Conservation (phyloP, 2,113 vertebrate genomes). For the Octodon degus region DNA sequence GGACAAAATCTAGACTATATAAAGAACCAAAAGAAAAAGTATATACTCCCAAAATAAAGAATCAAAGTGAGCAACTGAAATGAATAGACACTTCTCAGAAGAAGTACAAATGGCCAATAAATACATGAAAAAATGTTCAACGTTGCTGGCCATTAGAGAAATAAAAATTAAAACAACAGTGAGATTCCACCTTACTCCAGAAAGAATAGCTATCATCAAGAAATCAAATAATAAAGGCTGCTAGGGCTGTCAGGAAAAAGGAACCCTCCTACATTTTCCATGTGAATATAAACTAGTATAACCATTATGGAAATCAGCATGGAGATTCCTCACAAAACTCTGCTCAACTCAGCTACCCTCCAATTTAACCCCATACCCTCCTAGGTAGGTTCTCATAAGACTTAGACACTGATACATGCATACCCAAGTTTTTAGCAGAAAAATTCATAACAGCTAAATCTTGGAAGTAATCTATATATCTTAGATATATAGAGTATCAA, state of each 20-base stretch:
- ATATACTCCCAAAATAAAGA: neutral
- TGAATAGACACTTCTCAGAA: neutral
- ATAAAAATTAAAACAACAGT: neutral
- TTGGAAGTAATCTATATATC: neutral
- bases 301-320: neutral
- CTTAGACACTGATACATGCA: neutral
- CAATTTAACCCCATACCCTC: neutral
- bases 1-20: neutral
- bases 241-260: neutral
- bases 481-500: neutral
- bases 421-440: neutral
- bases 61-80: neutral
- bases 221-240: neutral
- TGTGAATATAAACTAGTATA: neutral
- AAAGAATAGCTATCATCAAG: neutral
- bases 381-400: neutral
- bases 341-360: neutral
- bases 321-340: neutral
- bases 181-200: neutral
- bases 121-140: neutral
- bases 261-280: neutral
- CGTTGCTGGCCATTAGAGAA: neutral
- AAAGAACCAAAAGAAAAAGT: neutral
- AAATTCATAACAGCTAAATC: neutral
- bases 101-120: neutral